Evolutionary conservation across 2,888 invertebrate species (phyloP), one percentile per base, ranked within the genome.

Genomic region (Epistrophella euchroma): DNA sequence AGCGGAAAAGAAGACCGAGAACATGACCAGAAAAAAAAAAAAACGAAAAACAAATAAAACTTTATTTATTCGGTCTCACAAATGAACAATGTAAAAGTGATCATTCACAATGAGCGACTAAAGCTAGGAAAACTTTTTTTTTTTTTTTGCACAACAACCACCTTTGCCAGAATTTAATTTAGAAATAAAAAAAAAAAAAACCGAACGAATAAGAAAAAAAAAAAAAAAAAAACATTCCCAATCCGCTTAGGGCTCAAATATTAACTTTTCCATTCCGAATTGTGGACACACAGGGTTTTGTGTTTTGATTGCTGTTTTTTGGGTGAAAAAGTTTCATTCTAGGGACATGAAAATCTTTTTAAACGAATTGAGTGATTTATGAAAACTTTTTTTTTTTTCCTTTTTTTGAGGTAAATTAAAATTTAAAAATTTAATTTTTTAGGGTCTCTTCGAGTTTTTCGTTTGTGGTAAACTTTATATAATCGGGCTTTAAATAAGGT

Each of bases 331-430:
- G 66, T 47, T 70, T 80, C 15, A 32, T 81, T 62, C 68, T 40
- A 66, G 37, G 60, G 71, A 60, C 52, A 60, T 35, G 55, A 37
- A 72, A 85, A 76, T 80, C 75, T 72, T 68, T 73, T 75, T 76
- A 76, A 25, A 45, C 43, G 72, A 85, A 72, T 80, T 80, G 64
- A 75, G 64, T 73, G 80, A 68, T 84, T 84, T 84, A 78, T 78
- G 73, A 60, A 68, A 45, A 72, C 13, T 28, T 56, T 72, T 25
- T 25, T 35, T 37, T 47, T 43, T 35, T 47, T 13, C 13, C 32
- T 6, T 15, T 22, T 25, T 40, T 60, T 5, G n/a, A 15, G 6
- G 0, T 43, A 2, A 7, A 7, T 45, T 7, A 2, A 45, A n/a
- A n/a, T 4, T n/a, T 55, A n/a, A 9, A n/a, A 55, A 55, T 55